Base-by-base conservation (phyloP, 2,888 invertebrate genomes). In the Mythimna lalbum region DNA sequence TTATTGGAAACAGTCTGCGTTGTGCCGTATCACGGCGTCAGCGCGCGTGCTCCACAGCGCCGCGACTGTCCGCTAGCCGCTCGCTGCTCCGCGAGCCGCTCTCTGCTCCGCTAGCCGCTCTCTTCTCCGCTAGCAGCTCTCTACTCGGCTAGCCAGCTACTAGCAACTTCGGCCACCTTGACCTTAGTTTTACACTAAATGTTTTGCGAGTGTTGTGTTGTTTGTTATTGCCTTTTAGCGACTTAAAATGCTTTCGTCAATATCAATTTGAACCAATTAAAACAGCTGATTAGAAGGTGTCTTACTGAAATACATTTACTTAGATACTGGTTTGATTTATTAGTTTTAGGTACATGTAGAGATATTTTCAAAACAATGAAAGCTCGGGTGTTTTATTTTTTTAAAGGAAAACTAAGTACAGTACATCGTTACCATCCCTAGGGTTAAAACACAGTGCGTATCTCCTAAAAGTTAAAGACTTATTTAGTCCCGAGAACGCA, bases 181-280 rank as follows among this genome's bases (percentile, higher is more conserved):
- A 17, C 31, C 60, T 60, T 31, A 21, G 14, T 55, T 23, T n/a
- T 63, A 23, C 27, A 27, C 47, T 47, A n/a, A 14, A 23, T 49
- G 49, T 63, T 12, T 47, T 33, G 33, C 62, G 62, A 63, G 27
- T 50, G 63, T 66, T 50, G 27, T 50, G 23, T 36, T 63, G 36
- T 50, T 36, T 67, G 12, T 52, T 21, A 31, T 21, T 63, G 66
- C 39, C 63, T 31, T 21, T 36, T 19, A 39, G 64, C 66, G 50
- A 67, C 5, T 66, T 50, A 19, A 39, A 31, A 31, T 21, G 21
- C 27, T 50, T 39, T 23, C 7, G 65, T 19, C 31, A 10, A 33
- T 64, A 21, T 31, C 3, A 43, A 19, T 21, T 12, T 64, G 63
- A 31, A 17, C 39, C 27, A 12, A n/a, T 33, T 14, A n/a, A 23